Base-by-base conservation (phyloP, 2,113 vertebrate species). In the Thomomys bottae region DNA sequence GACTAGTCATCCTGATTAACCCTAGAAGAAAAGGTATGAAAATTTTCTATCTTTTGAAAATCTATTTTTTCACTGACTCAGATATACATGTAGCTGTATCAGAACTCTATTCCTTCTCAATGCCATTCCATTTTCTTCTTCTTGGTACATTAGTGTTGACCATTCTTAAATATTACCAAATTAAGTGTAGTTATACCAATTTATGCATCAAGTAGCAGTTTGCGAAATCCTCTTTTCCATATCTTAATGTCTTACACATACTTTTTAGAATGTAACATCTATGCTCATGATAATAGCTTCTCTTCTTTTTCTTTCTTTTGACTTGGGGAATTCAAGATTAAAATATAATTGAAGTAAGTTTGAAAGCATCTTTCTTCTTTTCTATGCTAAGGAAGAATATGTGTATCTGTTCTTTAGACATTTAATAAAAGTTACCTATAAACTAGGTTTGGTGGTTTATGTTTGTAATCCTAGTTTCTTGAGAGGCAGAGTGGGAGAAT, bases 1-100 rank as follows among this genome's bases (percentile, higher is more conserved):
- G 98, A 96, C 97, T 99, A 95, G 98, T 98, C 98, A 99, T 98
- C 97, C 99, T 97, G 97, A 98, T 98, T 94, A 98, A 96, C 94
- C 98, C 98, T 98, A 96, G 23, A 94, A 92, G 79, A 63, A 78
- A 93, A 92, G 61, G 26, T 72, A 90, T 21, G 24, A 34, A 86
- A 89, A 75, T 26, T n/a, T 79, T 92, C 63, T 75, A 90, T 5
- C 32, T 83, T 92, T 32, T 89, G 64, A 64, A 84, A 57, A 84
- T 54, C n/a, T 45, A 40, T 10, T 21, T 18, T 49, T 32, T 78
- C 7, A 66, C 42, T 17, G n/a, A n/a, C 67, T 87, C 72, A 87
- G 45, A 67, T 89, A 88, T 21, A 79, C 49, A 54, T 54, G 49
- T 42, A 83, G 34, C 17, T 54, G 49, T 54, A 70, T 57, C 32